phyloP scores from a whole-genome alignment of 2,888 invertebrate species.

The Protophormia terraenovae region DNA sequence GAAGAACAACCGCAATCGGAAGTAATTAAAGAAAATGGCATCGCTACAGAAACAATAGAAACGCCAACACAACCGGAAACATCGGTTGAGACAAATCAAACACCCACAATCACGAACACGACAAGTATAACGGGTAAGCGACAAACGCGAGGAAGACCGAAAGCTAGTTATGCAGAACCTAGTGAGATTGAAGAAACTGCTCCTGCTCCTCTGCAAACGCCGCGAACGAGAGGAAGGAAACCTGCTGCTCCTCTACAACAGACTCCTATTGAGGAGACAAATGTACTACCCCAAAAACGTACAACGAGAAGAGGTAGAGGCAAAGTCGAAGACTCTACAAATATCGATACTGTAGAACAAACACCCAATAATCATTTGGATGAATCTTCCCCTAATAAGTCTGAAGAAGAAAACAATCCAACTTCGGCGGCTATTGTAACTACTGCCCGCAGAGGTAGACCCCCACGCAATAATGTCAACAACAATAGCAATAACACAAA shows the following conservation, averaged over 20 bases:
- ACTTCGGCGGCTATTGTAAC: conserved; percentile 39
- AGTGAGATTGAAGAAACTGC: conserved; percentile 52
- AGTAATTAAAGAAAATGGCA: conserved; percentile 60
- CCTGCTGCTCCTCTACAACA: conserved; percentile 47
- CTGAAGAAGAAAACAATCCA: conserved; percentile 58
- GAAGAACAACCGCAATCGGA: conserved; percentile 44
- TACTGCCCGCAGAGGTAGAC: conserved; percentile 76
- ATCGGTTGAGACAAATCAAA: conserved; percentile 16
- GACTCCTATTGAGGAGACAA: conserved; percentile 48
- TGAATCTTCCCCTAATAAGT: conserved; percentile 66
- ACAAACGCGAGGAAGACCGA: conserved; percentile 30
- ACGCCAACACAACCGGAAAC: not conserved
- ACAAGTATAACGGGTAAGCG: conserved; percentile 48
- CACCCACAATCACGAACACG: conserved; percentile 71
- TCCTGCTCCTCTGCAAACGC: conserved; percentile 46
- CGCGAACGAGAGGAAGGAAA: conserved; percentile 70
- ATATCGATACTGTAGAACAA: conserved; percentile 38
- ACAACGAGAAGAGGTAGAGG: conserved; percentile 67
- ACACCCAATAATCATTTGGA: conserved; percentile 64
- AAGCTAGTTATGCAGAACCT: conserved; percentile 47
- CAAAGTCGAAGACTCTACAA: conserved; percentile 59
- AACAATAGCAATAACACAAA: conserved; percentile 46
- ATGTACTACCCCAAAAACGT: conserved; percentile 59
- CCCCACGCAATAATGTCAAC: conserved; percentile 72
- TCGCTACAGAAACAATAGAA: not conserved